These are phyloP conservation scores for Brachionus sp. DNA, from an alignment of 1,140 invertebrate species.

Conservation along the genomic window DNA sequence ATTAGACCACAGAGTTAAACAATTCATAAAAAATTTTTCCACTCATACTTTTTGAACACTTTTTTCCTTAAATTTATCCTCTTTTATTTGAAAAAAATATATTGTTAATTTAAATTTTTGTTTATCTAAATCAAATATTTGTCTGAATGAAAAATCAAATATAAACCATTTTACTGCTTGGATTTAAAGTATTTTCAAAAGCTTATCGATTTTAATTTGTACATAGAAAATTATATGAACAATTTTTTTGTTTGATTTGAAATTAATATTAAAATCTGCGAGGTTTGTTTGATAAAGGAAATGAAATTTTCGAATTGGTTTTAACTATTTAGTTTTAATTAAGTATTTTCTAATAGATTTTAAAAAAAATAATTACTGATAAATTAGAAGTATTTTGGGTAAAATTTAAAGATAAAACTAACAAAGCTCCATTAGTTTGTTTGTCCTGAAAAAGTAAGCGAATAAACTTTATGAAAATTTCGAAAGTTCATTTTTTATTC, in stretches of 20 bases:
- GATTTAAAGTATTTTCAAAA: not conserved
- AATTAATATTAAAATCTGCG: not conserved
- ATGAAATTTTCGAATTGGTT: too few relatives aligned
- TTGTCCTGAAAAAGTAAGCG: too few relatives aligned
- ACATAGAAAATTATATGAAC: not conserved
- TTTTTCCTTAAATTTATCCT: not conserved
- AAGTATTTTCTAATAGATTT: too few relatives aligned
- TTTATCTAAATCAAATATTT: not conserved
- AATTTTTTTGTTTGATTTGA: not conserved
- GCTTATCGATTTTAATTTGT: not conserved
- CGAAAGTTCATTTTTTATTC: too few relatives aligned
- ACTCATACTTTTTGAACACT: not conserved
- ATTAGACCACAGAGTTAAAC: not conserved
- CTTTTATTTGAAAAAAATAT: not conserved
- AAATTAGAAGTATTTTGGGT: too few relatives aligned
- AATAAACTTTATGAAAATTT: too few relatives aligned
- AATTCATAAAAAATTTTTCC: constrained; percentile 33
- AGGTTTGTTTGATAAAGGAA: not conserved
- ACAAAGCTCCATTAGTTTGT: too few relatives aligned
- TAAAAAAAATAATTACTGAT: too few relatives aligned
- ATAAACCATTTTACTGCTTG: not conserved
- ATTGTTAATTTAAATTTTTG: not conserved
- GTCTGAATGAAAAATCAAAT: not conserved
- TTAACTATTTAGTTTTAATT: too few relatives aligned
- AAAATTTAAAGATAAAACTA: too few relatives aligned